These are phyloP conservation scores for Cephus rjabovi DNA, from an alignment of 2,888 invertebrate genomes.

Conservation along the genomic window DNA sequence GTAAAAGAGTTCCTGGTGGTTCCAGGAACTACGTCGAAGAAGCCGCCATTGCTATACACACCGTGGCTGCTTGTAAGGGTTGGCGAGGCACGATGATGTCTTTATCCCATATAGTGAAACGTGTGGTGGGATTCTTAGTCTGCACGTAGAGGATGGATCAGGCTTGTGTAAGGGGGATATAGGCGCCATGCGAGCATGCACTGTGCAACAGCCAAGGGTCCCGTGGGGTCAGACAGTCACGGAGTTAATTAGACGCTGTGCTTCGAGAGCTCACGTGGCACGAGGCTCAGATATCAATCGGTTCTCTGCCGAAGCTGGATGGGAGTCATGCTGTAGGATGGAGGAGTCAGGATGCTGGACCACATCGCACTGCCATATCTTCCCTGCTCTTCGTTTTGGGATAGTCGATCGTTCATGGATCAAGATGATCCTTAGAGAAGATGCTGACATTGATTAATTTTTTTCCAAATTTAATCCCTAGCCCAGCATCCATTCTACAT, in stretches of 20 bases:
- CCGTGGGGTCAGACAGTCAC: conserved; percentile 63
- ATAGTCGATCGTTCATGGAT: neutral
- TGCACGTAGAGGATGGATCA: conserved; percentile 28
- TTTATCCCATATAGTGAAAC: conserved; percentile 50
- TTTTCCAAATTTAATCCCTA: conserved; percentile 7
- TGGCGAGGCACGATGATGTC: conserved; percentile 58
- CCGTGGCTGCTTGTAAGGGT: neutral
- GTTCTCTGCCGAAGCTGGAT: conserved; percentile 4
- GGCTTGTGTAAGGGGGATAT: conserved; percentile 34
- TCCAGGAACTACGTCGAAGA: too few relatives aligned
- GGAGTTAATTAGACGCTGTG: conserved; percentile 65
- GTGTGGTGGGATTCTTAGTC: conserved; percentile 16
- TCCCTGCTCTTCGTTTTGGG: conserved; percentile 2
- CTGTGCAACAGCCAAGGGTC: conserved; percentile 45
- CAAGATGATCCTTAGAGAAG: too few relatives aligned
- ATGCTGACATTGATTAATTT: too few relatives aligned
- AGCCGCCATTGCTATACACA: too few relatives aligned
- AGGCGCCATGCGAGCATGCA: conserved; percentile 52
- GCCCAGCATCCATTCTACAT: too few relatives aligned
- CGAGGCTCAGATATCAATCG: conserved; percentile 63
- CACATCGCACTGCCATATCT: neutral
- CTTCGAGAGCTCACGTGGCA: conserved; percentile 55
- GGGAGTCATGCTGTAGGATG: neutral
- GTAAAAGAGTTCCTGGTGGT: too few relatives aligned
- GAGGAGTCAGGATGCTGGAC: neutral